These are phyloP conservation scores for Hippoglossus hippoglossus DNA, from an alignment of 2,797 vertebrate genomes.

Conservation along the genomic window DNA sequence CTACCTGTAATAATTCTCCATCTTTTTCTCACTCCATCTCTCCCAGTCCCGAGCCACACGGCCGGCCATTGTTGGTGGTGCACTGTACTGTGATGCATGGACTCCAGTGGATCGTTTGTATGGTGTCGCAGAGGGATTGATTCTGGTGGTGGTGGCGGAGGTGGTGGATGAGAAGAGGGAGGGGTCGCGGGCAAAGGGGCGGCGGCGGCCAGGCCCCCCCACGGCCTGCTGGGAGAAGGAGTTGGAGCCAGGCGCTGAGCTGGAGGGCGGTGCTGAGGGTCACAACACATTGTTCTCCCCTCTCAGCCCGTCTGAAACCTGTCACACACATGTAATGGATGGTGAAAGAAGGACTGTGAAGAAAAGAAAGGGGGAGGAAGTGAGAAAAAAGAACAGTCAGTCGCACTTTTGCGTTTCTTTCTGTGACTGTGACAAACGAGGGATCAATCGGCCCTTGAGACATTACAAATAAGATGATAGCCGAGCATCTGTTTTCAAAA, in stretches of 20 bases:
- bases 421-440: slow-evolving; percentile 71
- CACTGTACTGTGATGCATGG: slow-evolving; percentile 78
- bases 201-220: slow-evolving; percentile 77
- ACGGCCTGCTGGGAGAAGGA: slow-evolving; percentile 81
- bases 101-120: slow-evolving; percentile 85
- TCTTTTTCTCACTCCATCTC: slow-evolving; percentile 25
- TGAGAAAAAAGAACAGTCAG: slow-evolving; percentile 58
- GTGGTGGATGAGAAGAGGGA: slow-evolving; percentile 55
- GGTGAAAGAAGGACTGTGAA: slow-evolving; percentile 69
- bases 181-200: slow-evolving; percentile 67
- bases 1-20: slow-evolving; percentile 28
- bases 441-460: slow-evolving; percentile 69
- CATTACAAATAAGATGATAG: slow-evolving; percentile 30
- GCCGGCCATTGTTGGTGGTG: slow-evolving; percentile 74
- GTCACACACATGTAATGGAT: slow-evolving; percentile 83
- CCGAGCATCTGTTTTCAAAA: slow-evolving; percentile 50
- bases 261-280: slow-evolving; percentile 84
- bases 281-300: slow-evolving; percentile 85
- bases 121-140: slow-evolving; percentile 86
- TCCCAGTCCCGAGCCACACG: slow-evolving; percentile 50
- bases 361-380: slow-evolving; percentile 53
- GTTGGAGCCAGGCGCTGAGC: slow-evolving; percentile 80
- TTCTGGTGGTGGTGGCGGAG: slow-evolving; percentile 71
- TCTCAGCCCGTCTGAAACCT: slow-evolving; percentile 77
- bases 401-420: slow-evolving; percentile 63